Evolutionary conservation across 2,888 invertebrate genomes (phyloP), one percentile per base, ranked within the genome.

Genomic region (Opisthograptis luteolata): DNA sequence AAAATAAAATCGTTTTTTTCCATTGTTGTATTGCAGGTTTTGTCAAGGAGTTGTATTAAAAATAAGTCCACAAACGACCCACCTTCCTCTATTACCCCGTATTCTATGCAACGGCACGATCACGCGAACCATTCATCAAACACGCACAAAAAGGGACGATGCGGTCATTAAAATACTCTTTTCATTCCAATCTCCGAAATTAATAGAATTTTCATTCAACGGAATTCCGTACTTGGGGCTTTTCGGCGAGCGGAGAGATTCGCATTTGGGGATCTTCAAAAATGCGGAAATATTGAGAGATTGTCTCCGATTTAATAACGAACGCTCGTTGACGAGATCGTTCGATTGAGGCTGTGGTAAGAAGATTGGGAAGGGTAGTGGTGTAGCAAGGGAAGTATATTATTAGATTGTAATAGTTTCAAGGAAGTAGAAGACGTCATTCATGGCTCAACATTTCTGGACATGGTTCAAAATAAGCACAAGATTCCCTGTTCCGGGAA

Each of bases 261-360:
- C 34, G 46, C 62, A 67, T 62, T 70, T 55, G 58, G 52, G 53
- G 12, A 50, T 59, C 60, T 55, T 51, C 46, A 49, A 41, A 31
- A 10, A 39, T 3, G 31, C 25, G 48, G 56, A 68, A 65, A 72
- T 65, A 64, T 69, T 64, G 49, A 62, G 60, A 73, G 79, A 81
- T 82, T 84, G 82, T 83, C 77, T 79, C 68, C 62, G 76, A 85
- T 84, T 84, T 83, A 85, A 84, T 84, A 85, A 81, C 76, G 72
- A 80, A 81, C 79, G 79, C 76, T 79, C 62, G 55, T 41, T 51
- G 46, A 52, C 39, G 47, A 47, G 42, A 4, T 10, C 8, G 1
- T 10, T 22, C 31, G 39, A 40, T 22, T 36, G 35, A 27, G 20
- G 31, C n/a, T 34, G 52, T 31, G 50, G 53, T 55, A 45, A 49